Evolutionary conservation across 2,797 vertebrate genomes (phyloP).

Genomic region (Coregonus ussuriensis): DNA sequence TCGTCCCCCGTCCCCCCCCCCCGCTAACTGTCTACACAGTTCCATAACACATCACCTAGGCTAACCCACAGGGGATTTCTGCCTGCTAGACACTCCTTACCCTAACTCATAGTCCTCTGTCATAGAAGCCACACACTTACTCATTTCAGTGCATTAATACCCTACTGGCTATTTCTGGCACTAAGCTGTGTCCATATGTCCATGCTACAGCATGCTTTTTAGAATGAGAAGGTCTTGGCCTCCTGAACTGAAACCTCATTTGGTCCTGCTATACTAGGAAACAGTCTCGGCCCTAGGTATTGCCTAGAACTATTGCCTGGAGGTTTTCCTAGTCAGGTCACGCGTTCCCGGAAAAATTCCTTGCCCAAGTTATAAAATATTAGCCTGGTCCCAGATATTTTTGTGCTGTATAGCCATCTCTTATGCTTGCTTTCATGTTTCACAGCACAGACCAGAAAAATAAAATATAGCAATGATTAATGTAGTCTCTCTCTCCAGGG

Average conservation of each 20-base stretch:
- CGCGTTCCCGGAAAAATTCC: too few species aligned
- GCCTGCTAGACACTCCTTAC: neutral
- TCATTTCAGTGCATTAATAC: neutral
- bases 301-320: too few species aligned
- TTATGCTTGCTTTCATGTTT: neutral
- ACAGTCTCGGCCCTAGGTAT: too few species aligned
- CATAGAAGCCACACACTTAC: neutral
- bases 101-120: neutral
- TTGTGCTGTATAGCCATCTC: too few species aligned
- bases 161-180: neutral
- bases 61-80: neutral
- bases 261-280: neutral
- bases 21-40: neutral
- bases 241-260: neutral
- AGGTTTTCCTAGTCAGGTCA: too few species aligned
- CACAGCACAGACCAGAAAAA: too few species aligned
- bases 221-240: neutral
- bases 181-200: neutral
- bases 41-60: neutral
- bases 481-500: conserved; percentile 54
- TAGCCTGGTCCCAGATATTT: too few species aligned
- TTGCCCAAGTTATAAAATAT: too few species aligned
- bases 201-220: neutral
- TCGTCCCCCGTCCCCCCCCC: too few species aligned
- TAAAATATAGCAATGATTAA: neutral